phyloP scores from a whole-genome alignment of 2,888 invertebrate species.

The Lithosia quadra region DNA sequence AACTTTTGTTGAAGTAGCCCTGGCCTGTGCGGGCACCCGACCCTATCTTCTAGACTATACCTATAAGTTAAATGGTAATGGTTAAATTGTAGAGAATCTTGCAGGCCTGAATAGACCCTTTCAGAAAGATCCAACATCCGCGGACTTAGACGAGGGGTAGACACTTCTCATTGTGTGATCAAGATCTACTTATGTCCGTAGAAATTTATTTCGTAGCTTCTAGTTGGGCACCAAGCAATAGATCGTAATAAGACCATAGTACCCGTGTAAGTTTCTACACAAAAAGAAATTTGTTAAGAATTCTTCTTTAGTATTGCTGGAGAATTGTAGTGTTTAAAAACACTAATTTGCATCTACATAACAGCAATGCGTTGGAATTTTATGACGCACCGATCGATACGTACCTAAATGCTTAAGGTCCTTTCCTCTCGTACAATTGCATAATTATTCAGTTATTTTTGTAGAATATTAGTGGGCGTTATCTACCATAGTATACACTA shows the following conservation, averaged over 20 bases:
- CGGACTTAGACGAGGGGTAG: no score
- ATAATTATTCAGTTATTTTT: neutral
- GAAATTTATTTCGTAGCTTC: no score
- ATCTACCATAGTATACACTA: neutral
- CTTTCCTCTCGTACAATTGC: neutral
- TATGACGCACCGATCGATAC: neutral
- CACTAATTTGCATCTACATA: neutral
- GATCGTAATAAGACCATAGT: neutral
- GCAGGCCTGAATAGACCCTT: no score
- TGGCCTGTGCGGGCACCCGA: no score
- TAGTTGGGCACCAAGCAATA: neutral
- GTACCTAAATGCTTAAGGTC: constrained; percentile 3
- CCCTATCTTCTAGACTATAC: no score
- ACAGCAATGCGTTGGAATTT: neutral
- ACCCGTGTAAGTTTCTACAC: neutral
- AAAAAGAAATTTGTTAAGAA: no score
- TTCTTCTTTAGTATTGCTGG: no score
- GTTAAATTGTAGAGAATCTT: no score
- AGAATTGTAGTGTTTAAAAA: neutral
- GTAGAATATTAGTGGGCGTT: neutral
- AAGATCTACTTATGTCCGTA: neutral
- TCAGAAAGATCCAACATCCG: no score
- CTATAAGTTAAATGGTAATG: no score
- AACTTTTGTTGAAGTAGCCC: no score
- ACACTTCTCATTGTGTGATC: neutral